Conservation (phyloP, 2,888 invertebrate genomes). For the Biston betularia region DNA sequence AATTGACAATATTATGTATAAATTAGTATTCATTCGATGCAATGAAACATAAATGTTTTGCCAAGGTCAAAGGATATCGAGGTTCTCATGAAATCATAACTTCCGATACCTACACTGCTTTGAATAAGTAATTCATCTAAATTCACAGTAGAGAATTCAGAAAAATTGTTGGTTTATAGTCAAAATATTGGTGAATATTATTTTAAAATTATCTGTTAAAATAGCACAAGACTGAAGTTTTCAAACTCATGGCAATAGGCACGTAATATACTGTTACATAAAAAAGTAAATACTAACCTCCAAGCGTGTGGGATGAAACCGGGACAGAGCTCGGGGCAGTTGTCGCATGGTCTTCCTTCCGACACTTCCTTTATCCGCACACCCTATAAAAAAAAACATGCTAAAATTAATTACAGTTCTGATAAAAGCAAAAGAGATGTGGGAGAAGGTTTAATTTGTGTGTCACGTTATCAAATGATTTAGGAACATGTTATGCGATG, state of each 20-base stretch:
- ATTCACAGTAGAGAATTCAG: neutral
- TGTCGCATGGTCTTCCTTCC: conserved; percentile 94
- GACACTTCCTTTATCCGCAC: conserved; percentile 95
- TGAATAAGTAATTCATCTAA: neutral
- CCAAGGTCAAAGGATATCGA: conserved; percentile 39
- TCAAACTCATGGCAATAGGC: no score
- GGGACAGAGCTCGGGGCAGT: conserved; percentile 92
- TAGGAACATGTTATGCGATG: neutral
- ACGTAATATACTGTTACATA: no score
- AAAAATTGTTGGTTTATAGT: no score
- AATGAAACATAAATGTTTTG: conserved; percentile 37
- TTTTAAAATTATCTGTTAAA: no score
- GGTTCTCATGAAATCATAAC: conserved; percentile 34
- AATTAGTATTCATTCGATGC: conserved; percentile 40
- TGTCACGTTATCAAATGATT: neutral
- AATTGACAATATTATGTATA: neutral
- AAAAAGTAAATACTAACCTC: conserved; percentile 89
- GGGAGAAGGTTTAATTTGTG: neutral
- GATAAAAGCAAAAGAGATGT: neutral
- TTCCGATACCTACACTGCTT: conserved; percentile 24
- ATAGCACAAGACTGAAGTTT: no score
- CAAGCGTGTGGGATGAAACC: conserved; percentile 94
- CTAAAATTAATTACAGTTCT: neutral
- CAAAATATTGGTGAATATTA: no score
- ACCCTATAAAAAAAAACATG: conserved; percentile 87